These are phyloP conservation scores for Brenthis daphne DNA, from an alignment of 2,888 invertebrate species.

Conservation along the genomic window DNA sequence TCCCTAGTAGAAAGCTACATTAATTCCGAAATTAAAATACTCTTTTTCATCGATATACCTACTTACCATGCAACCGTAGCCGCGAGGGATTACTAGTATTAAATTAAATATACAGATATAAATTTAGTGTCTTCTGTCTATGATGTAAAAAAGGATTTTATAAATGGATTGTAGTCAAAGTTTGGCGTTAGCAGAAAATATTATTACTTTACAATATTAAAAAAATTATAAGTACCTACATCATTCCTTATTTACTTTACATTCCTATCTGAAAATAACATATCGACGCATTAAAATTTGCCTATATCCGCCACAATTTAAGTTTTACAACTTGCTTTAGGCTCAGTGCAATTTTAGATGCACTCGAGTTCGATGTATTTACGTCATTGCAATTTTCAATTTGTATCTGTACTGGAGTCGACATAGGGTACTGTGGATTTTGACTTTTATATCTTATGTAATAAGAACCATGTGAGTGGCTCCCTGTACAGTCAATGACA, in stretches of 20 bases:
- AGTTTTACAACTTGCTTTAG: slow-evolving; percentile 42
- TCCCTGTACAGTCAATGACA: slow-evolving; percentile 37
- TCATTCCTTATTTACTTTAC: neutral
- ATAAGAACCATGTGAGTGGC: slow-evolving; percentile 10
- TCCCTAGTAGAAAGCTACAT: too few species aligned
- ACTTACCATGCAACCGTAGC: too few species aligned
- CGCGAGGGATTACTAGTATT: too few species aligned
- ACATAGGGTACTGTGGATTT: slow-evolving; percentile 14
- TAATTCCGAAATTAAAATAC: too few species aligned
- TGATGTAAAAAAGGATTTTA: too few species aligned
- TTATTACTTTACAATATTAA: too few species aligned
- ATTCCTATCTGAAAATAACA: slow-evolving; percentile 12
- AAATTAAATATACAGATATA: too few species aligned
- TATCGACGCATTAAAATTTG: slow-evolving; percentile 20
- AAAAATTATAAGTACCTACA: neutral
- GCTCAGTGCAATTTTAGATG: slow-evolving; percentile 38
- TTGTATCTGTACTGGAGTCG: slow-evolving; percentile 28
- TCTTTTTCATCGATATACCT: too few species aligned
- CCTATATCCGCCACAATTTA: slow-evolving; percentile 33
- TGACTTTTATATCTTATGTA: slow-evolving; percentile 12
- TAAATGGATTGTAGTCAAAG: too few species aligned
- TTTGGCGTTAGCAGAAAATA: too few species aligned
- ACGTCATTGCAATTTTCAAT: slow-evolving; percentile 43
- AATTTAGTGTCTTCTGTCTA: too few species aligned
- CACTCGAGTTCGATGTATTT: slow-evolving; percentile 43